Percentiles rank a stretch among this genome's conserved stretches.
phyloP scores from a whole-genome alignment of 2,113 vertebrate genomes.

The Apteryx mantelli region DNA sequence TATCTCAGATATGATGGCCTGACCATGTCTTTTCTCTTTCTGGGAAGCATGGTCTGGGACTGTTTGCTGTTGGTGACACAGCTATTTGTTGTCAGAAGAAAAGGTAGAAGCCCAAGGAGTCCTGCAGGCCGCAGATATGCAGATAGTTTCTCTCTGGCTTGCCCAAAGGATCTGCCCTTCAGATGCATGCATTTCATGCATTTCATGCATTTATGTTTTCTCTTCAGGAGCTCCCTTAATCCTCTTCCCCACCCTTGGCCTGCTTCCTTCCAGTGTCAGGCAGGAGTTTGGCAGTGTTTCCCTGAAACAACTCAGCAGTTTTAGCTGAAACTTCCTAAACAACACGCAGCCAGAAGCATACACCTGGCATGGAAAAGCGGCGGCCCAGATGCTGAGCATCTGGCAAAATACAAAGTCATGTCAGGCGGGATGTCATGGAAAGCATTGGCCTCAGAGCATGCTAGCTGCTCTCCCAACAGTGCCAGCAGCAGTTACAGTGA shows the following conservation, averaged over 20 bases:
- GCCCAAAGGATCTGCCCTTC: not conserved
- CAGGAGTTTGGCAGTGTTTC: not conserved
- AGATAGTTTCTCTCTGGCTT: not conserved
- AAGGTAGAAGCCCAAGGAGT: not conserved
- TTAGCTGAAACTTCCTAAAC: not conserved
- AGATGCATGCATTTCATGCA: accelerated
- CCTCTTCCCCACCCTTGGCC: not conserved
- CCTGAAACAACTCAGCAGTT: not conserved
- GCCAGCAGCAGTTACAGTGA: not conserved
- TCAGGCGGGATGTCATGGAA: not conserved
- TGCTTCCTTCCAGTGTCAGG: not conserved
- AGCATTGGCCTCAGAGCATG: not conserved
- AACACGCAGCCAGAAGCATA: not conserved
- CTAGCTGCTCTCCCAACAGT: not conserved
- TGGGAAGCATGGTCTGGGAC: not conserved
- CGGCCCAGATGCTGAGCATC: not conserved
- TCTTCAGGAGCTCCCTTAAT: not conserved
- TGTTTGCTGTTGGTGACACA: not conserved
- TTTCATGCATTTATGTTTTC: not conserved
- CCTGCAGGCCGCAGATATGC: not conserved
- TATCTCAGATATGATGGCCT: not conserved
- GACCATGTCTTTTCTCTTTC: not conserved
- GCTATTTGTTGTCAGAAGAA: not conserved
- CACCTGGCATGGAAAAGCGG: not conserved
- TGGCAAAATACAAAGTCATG: not conserved